Evolutionary conservation across 2,797 vertebrate genomes (phyloP), one percentile per base, ranked within the genome.

Genomic region (Cottoperca gobio): DNA sequence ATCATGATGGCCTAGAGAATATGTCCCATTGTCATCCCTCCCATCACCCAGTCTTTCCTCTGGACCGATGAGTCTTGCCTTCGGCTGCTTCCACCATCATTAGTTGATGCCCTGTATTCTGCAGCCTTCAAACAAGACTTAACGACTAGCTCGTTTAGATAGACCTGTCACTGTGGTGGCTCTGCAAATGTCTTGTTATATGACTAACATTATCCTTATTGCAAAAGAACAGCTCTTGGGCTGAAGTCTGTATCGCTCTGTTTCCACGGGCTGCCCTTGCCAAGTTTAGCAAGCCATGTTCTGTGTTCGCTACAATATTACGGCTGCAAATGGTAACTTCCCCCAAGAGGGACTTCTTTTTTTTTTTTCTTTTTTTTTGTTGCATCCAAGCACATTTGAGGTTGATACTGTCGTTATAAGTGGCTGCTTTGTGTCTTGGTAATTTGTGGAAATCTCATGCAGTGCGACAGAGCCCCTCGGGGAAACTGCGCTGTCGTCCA

Each of bases 51-150:
- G 61, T 62, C 52, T 66, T 69, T 85, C 59, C 59, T 0, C 50
- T 43, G 67, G 85, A 82, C 64, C 70, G 79, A 84, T 42, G 74
- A 73, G 66, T 73, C 66, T 83, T 13, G 80, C 91, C 84, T 59
- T 65, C 4, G 62, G 87, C 84, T 73, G 67, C 76, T 79, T 87
- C 73, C 40, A 54, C 39, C 80, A 83, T 93, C 84, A 91, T 93
- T 91, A 92, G 71, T 59, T 35, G 57, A 78, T 75, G 74, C 69
- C 71, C 60, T 67, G 59, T 62, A 70, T 78, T 80, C 55, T 76
- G 31, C 57, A 59, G 77, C 78, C 31, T 85, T 84, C 75, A 84
- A 76, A 65, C 59, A 73, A 67, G 70, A 67, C 53, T 49, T 85
- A 87, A 86, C 45, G 63, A 71, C 70, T n/a, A 64, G 75, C 70